These are phyloP conservation scores for Lepidothrix coronata DNA, from an alignment of 2,113 vertebrate species.

Conservation along the genomic window DNA sequence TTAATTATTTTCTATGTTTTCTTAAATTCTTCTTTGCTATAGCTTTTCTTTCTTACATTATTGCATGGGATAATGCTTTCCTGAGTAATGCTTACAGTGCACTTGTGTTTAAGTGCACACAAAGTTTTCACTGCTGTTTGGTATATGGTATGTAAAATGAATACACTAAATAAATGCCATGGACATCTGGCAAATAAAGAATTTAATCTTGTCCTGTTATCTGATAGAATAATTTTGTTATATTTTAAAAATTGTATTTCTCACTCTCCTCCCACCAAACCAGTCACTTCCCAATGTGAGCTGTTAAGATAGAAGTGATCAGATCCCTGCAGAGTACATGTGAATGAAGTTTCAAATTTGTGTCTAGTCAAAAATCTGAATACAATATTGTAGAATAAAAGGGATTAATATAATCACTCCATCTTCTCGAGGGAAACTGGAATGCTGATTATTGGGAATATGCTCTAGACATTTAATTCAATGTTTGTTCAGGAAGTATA, in stretches of 20 bases:
- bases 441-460: not conserved
- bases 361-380: constrained; percentile 53
- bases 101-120: not conserved
- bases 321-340: constrained; percentile 16
- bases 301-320: constrained; percentile 41
- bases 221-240: not conserved
- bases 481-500: not conserved
- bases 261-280: not conserved
- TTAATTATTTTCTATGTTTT: not conserved
- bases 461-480: not conserved
- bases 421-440: not conserved
- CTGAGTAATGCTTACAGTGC: not conserved
- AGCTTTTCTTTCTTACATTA: not conserved
- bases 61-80: not conserved
- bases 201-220: not conserved
- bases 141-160: not conserved
- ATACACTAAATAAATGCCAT: not conserved
- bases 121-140: not conserved
- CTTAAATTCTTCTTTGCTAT: not conserved
- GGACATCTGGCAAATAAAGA: constrained; percentile 1
- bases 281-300: not conserved
- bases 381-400: constrained; percentile 41
- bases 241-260: not conserved
- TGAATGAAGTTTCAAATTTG: constrained; percentile 57
- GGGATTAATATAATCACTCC: not conserved